Conservation (phyloP, 2,888 invertebrate species). For the Hoplodrina blanda region DNA sequence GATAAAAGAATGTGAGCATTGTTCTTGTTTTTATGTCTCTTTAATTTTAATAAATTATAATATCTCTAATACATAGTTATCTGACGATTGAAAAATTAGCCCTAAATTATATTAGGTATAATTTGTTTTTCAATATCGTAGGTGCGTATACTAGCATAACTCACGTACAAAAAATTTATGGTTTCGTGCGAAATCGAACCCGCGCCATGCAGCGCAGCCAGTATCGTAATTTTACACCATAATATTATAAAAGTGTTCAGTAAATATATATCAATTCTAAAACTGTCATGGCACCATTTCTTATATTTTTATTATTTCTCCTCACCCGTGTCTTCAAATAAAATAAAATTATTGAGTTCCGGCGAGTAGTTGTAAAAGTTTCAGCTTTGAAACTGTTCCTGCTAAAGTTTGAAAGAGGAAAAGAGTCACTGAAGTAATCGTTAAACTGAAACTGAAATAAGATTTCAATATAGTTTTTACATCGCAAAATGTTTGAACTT, state of each 20-base stretch:
- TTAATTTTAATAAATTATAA: too few species aligned
- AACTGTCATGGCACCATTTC: slow-evolving; percentile 19
- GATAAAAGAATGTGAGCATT: too few species aligned
- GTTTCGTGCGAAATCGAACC: too few species aligned
- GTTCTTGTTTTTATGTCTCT: too few species aligned
- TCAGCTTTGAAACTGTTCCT: slow-evolving; percentile 42
- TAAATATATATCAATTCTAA: background rate
- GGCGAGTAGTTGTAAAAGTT: slow-evolving; percentile 40
- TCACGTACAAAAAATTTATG: too few species aligned
- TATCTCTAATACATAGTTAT: too few species aligned
- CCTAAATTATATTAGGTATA: too few species aligned
- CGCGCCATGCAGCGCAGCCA: too few species aligned
- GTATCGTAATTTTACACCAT: too few species aligned
- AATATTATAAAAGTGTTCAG: background rate
- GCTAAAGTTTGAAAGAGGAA: slow-evolving; percentile 41
- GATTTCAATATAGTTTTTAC: slow-evolving; percentile 14
- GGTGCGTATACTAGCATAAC: too few species aligned
- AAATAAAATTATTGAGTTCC: slow-evolving; percentile 50
- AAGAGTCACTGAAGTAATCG: slow-evolving; percentile 45
- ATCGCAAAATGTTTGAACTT: background rate
- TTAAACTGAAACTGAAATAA: slow-evolving; percentile 34
- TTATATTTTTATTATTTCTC: slow-evolving; percentile 17
- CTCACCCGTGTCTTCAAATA: slow-evolving; percentile 26
- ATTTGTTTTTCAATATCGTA: too few species aligned
- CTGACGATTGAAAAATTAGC: too few species aligned